A percentile compares a stretch with the other conserved stretches of the same genome.
phyloP scores from a whole-genome alignment of 2,888 invertebrate genomes.

The Nasonia oneida region DNA sequence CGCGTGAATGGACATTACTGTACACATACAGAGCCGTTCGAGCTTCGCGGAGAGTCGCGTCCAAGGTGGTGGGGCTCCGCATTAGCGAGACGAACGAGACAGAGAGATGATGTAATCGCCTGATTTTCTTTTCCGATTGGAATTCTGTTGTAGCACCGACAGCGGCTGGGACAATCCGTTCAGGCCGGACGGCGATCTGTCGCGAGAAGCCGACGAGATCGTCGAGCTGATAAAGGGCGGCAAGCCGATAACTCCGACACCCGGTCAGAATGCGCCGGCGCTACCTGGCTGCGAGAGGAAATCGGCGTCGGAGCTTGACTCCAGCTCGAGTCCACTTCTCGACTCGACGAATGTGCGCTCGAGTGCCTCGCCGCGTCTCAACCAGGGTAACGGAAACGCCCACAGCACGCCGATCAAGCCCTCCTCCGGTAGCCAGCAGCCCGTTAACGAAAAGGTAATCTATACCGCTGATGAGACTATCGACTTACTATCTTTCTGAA shows the following conservation, averaged over 20 bases:
- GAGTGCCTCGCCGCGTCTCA: conserved; percentile 69
- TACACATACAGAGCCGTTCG: neutral
- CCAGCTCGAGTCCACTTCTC: conserved; percentile 74
- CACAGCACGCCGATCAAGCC: conserved; percentile 75
- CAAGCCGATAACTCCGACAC: conserved; percentile 88
- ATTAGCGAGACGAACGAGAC: neutral
- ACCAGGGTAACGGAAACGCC: conserved; percentile 76
- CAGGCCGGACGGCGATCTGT: conserved; percentile 96
- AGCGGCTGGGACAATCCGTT: conserved; percentile 99
- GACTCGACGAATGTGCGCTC: conserved; percentile 70
- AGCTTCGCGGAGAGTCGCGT: neutral
- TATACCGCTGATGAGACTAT: neutral
- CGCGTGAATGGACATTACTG: neutral
- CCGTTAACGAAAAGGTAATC: conserved; percentile 75
- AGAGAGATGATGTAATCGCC: neutral
- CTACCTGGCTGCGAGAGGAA: conserved; percentile 80
- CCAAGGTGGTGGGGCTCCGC: neutral
- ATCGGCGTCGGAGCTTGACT: conserved; percentile 70
- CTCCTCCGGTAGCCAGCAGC: conserved; percentile 71
- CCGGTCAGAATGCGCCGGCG: conserved; percentile 80
- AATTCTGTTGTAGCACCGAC: conserved; percentile 87
- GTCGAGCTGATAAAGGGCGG: conserved; percentile 96
- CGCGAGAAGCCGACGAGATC: conserved; percentile 96
- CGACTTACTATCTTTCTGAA: no score
- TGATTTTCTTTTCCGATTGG: neutral